Evolutionary conservation across 2,888 invertebrate genomes (phyloP).

Genomic region (Griposia aprilina): DNA sequence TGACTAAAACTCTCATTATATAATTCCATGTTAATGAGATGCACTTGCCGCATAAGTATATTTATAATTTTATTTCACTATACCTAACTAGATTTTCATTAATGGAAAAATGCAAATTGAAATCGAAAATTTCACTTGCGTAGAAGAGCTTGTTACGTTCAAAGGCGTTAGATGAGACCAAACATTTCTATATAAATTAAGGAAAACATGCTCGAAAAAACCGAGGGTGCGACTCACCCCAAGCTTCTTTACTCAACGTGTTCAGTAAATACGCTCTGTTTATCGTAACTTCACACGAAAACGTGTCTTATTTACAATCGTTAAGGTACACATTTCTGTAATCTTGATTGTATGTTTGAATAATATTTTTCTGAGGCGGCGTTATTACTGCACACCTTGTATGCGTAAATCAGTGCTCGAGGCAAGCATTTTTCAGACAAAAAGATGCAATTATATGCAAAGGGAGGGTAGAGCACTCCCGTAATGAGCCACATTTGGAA

Average conservation of each 20-base stretch:
- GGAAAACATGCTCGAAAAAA: conserved; percentile 88
- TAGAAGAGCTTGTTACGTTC: conserved; percentile 80
- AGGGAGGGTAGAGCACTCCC: conserved; percentile 76
- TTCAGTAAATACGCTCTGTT: conserved; percentile 85
- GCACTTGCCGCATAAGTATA: conserved; percentile 25
- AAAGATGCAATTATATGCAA: conserved; percentile 90
- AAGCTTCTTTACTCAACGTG: conserved; percentile 88
- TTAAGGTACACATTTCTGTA: conserved; percentile 74
- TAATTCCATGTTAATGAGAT: conserved; percentile 13
- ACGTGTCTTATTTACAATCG: conserved; percentile 71
- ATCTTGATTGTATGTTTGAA: conserved; percentile 73
- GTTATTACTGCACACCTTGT: conserved; percentile 91
- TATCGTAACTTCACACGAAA: conserved; percentile 71
- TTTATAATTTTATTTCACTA: conserved; percentile 8
- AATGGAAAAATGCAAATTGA: conserved; percentile 73
- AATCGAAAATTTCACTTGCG: conserved; percentile 75
- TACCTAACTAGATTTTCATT: conserved; percentile 38
- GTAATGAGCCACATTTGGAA: conserved; percentile 81
- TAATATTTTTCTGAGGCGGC: conserved; percentile 87
- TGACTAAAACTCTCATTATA: not conserved
- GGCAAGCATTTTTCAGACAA: conserved; percentile 88
- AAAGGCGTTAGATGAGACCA: conserved; percentile 85
- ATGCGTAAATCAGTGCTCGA: conserved; percentile 90
- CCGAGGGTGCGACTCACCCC: conserved; percentile 83
- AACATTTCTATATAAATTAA: conserved; percentile 90